Percentiles rank a stretch among this genome's conserved stretches.
phyloP scores from a whole-genome alignment of 30 jellyfish, hydroid and myxozoan species.

The Sanderia malayensis region DNA sequence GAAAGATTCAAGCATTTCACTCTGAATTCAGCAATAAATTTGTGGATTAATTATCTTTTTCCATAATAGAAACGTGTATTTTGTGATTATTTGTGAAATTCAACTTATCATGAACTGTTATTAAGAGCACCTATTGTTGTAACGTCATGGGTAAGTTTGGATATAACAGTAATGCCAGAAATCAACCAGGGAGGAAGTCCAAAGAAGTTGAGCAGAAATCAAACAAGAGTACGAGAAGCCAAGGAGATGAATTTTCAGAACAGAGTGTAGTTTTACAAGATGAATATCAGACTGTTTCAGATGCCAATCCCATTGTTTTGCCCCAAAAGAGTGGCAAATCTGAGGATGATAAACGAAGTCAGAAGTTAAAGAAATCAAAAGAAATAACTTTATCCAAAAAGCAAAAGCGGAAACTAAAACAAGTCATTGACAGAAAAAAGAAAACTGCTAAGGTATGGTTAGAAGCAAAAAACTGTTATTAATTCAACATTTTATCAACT shows the following conservation, averaged over 20 bases:
- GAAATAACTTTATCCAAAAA: slow-evolving; percentile 54
- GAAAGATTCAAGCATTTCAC: not conserved
- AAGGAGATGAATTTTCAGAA: not conserved
- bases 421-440: slow-evolving; percentile 67
- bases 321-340: not conserved
- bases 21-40: not conserved
- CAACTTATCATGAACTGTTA: not conserved
- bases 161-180: not conserved
- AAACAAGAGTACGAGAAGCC: not conserved
- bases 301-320: not conserved
- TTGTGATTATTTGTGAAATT: too few species aligned
- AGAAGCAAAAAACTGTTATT: too few species aligned
- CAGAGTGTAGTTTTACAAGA: not conserved
- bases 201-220: not conserved
- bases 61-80: not conserved
- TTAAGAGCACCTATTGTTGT: not conserved
- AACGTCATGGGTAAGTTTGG: not conserved
- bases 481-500: too few species aligned
- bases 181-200: not conserved
- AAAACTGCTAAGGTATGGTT: slow-evolving; percentile 66
- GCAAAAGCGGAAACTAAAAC: slow-evolving; percentile 55
- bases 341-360: not conserved
- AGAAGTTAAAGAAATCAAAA: not conserved
- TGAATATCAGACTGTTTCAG: slow-evolving; percentile 6
- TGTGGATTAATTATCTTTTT: not conserved